Evolutionary conservation across 2,113 vertebrate species (phyloP).

Genomic region (Myotis lucifugus): DNA sequence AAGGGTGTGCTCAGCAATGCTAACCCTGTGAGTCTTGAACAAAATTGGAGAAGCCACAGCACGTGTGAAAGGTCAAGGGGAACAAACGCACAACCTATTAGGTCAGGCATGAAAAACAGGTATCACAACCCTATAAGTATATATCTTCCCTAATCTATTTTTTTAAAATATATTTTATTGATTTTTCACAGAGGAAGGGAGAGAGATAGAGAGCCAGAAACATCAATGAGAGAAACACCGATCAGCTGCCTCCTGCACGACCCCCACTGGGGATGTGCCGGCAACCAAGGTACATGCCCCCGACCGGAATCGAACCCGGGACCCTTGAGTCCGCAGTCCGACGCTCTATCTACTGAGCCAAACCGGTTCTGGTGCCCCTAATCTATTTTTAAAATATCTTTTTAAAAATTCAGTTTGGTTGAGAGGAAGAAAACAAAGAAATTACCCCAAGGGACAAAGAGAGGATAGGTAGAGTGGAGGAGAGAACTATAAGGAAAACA

Average conservation of each 20-base stretch:
- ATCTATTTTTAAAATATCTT: neutral
- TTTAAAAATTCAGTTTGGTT: neutral
- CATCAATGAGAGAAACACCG: too few species aligned
- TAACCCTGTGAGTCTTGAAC: neutral
- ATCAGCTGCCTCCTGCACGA: too few species aligned
- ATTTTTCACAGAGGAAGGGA: too few species aligned
- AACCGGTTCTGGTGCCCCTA: too few species aligned
- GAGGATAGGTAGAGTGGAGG: neutral
- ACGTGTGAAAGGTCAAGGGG: neutral
- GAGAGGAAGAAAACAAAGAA: conserved; percentile 16
- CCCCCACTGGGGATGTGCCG: too few species aligned
- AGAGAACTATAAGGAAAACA: neutral
- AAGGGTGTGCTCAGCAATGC: neutral
- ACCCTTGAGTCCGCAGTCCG: too few species aligned
- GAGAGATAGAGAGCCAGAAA: too few species aligned
- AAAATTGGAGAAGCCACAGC: neutral
- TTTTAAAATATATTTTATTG: too few species aligned
- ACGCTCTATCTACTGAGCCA: too few species aligned
- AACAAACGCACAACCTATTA: neutral
- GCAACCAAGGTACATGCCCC: too few species aligned
- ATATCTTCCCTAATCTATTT: neutral
- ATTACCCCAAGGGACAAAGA: neutral
- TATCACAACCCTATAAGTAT: neutral
- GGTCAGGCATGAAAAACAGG: neutral
- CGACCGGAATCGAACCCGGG: too few species aligned